Evolutionary conservation across 2,888 invertebrate genomes (phyloP).

Genomic region (Arenicola marina): DNA sequence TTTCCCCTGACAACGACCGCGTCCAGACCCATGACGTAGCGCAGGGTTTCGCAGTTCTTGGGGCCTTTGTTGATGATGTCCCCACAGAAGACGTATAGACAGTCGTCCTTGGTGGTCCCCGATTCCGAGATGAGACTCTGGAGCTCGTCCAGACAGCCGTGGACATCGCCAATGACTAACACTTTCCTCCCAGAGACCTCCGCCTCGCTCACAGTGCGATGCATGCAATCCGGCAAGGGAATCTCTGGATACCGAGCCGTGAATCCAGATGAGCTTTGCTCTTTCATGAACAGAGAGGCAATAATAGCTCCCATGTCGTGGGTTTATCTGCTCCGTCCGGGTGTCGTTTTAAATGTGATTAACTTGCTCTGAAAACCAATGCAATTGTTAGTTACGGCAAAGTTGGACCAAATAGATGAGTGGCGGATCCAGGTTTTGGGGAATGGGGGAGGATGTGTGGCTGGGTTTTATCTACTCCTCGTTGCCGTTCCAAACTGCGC

Average conservation of each 20-base stretch:
- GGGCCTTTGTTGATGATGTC: slow-evolving; percentile 61
- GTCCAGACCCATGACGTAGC: slow-evolving; percentile 30
- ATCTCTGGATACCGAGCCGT: slow-evolving; percentile 1
- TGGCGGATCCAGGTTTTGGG: too few relatives aligned
- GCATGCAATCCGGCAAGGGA: slow-evolving; percentile 10
- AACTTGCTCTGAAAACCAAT: too few relatives aligned
- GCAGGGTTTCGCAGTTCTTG: slow-evolving; percentile 46
- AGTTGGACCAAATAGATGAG: too few relatives aligned
- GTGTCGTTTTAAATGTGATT: too few relatives aligned
- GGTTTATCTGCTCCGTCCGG: too few relatives aligned
- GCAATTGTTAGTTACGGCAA: too few relatives aligned
- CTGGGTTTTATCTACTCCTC: too few relatives aligned
- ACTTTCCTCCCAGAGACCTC: slow-evolving; percentile 38
- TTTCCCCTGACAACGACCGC: slow-evolving; percentile 24
- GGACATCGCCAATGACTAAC: slow-evolving; percentile 59
- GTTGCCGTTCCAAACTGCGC: too few relatives aligned
- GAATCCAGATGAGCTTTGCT: not conserved
- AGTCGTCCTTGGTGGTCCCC: slow-evolving; percentile 24
- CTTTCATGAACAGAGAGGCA: slow-evolving; percentile 1
- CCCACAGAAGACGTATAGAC: slow-evolving; percentile 51
- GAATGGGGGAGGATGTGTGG: too few relatives aligned
- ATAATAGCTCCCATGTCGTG: slow-evolving; percentile 20
- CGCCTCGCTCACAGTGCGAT: slow-evolving; percentile 9
- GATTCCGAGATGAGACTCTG: slow-evolving; percentile 42
- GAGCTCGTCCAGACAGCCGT: slow-evolving; percentile 59